phyloP scores from a whole-genome alignment of 2,797 vertebrate genomes.

The Numenius phaeopus region DNA sequence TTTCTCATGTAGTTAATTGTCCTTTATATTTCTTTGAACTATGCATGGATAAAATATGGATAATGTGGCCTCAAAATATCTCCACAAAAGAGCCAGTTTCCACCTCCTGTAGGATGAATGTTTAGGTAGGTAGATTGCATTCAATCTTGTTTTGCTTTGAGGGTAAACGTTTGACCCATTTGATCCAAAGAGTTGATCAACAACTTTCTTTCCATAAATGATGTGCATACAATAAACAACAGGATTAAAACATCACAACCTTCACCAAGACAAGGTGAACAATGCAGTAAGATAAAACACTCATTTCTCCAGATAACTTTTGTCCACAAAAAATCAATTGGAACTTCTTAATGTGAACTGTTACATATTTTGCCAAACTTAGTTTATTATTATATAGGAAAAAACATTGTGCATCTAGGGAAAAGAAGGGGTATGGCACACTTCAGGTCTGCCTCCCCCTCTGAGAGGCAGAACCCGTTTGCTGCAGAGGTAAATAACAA shows the following conservation, averaged over 20 bases:
- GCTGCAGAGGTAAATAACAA: not conserved
- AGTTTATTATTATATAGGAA: not conserved
- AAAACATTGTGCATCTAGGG: not conserved
- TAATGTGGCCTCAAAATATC: not conserved
- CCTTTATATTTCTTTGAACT: not conserved
- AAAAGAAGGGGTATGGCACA: not conserved
- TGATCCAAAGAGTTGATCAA: not conserved
- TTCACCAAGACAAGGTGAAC: not conserved
- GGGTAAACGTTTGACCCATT: not conserved
- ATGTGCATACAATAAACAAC: rapidly evolving
- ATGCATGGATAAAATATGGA: not conserved
- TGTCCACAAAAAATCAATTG: not conserved
- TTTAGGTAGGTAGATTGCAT: not conserved
- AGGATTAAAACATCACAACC: not conserved
- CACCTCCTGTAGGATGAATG: not conserved
- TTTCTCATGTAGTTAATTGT: not conserved
- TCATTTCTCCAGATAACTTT: not conserved
- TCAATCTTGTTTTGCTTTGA: not conserved
- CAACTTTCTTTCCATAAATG: not conserved
- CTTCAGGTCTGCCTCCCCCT: not conserved
- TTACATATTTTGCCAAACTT: not conserved
- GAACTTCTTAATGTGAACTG: not conserved
- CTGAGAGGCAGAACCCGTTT: not conserved
- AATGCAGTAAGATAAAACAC: not conserved
- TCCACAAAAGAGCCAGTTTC: not conserved